phyloP scores from a whole-genome alignment of 2,113 vertebrate species.

The Tychaedon coryphoeus region DNA sequence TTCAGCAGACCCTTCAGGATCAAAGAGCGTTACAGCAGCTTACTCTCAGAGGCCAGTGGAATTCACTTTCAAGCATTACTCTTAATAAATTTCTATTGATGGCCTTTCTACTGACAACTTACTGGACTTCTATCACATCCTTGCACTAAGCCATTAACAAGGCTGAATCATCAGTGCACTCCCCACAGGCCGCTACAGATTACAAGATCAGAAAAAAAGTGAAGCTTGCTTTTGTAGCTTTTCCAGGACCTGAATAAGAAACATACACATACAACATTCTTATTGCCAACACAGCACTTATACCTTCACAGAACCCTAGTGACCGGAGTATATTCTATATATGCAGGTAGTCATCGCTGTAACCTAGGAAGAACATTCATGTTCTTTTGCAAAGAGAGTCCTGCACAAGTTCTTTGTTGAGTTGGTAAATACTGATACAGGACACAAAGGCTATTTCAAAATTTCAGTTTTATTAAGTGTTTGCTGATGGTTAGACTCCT shows the following conservation, averaged over 20 bases:
- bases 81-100: slow-evolving; percentile 17
- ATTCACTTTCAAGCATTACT: not conserved
- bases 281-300: not conserved
- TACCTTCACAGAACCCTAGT: not conserved
- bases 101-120: slow-evolving; percentile 16
- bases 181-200: not conserved
- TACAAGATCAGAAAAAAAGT: not conserved
- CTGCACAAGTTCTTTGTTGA: not conserved
- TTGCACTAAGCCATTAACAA: slow-evolving; percentile 3
- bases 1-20: slow-evolving; percentile 1
- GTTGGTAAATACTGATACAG: not conserved
- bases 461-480: not conserved
- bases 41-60: not conserved
- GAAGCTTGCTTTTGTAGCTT: not conserved
- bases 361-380: not conserved
- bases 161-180: not conserved
- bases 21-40: not conserved
- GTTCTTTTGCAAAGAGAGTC: not conserved
- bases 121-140: slow-evolving; percentile 12
- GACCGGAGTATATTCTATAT: not conserved
- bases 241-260: not conserved
- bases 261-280: not conserved
- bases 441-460: not conserved
- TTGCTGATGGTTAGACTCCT: not conserved
- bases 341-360: not conserved